phyloP scores from a whole-genome alignment of 2,888 invertebrate genomes.

The Harpalus rubripes region DNA sequence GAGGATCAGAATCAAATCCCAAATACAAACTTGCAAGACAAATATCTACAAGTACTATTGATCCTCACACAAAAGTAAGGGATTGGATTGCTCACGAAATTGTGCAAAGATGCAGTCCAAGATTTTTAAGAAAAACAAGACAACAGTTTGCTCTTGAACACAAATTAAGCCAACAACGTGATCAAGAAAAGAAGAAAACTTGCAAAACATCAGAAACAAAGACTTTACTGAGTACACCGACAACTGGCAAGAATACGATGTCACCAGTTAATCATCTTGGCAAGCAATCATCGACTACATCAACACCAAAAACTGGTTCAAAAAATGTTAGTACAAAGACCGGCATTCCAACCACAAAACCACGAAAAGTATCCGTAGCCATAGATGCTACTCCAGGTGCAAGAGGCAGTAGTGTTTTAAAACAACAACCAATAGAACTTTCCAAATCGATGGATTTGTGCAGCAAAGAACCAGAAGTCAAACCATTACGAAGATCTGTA shows the following conservation, averaged over 20 bases:
- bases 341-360: constrained; percentile 74
- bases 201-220: constrained; percentile 63
- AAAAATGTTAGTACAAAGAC: constrained; percentile 28
- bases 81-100: constrained; percentile 93
- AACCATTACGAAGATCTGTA: constrained; percentile 77
- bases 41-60: constrained; percentile 89
- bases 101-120: constrained; percentile 85
- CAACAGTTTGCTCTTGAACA: constrained; percentile 75
- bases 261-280: constrained; percentile 75
- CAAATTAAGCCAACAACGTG: constrained; percentile 73
- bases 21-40: constrained; percentile 85
- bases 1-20: constrained; percentile 79
- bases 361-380: constrained; percentile 87
- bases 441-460: constrained; percentile 82
- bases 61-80: constrained; percentile 91
- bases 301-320: constrained; percentile 71
- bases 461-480: constrained; percentile 71
- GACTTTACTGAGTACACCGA: constrained; percentile 42
- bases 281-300: constrained; percentile 47
- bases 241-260: constrained; percentile 74
- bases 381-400: constrained; percentile 89
- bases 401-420: constrained; percentile 85
- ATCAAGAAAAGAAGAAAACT: constrained; percentile 72
- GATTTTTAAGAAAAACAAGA: constrained; percentile 80
- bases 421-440: constrained; percentile 88